Evolutionary conservation across 2,113 vertebrate species (phyloP), one percentile per base, ranked within the genome.

Genomic region (Nymphicus hollandicus): DNA sequence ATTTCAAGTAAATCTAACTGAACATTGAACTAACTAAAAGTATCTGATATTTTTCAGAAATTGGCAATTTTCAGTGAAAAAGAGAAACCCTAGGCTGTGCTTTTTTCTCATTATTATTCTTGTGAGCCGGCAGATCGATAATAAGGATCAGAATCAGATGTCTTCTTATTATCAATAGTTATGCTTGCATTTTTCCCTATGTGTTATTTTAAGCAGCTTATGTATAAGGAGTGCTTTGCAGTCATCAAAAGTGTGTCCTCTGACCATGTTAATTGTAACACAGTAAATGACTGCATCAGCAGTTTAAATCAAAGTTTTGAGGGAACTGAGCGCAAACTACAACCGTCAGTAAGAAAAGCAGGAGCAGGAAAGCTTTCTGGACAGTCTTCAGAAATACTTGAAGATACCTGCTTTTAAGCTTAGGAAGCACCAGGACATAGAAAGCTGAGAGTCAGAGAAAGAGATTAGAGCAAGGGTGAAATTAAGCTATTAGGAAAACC

Each of bases 51-150:
- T 35, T 86, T 72, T 47, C 50, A n/a, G 72, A 83, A 83, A 69
- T 0, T 10, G 3, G 17, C 25, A 13, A 19, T 64, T 80, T 76
- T 33, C 39, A 64, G 28, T 33, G 22, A 63, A 58, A 61, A 94
- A 46, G 2, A 46, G 15, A 88, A 82, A n/a, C 2, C 1, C 1
- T 53, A 28, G 27, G 25, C 1, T 22, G 14, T 58, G 12, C 11
- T 88, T 82, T 53, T 61, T 71, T 47, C 20, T 33, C 33, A 58
- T n/a, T 39, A 24, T 11, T 66, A 53, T 68, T 89, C 35, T 81
- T 50, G 11, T 50, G 10, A 73, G 20, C 27, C 3, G 2, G 19
- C 2, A 44, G 43, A 70, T 79, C 47, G 18, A 9, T 41, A 60
- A 47, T 18, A 69, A 25, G 33, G 44, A 17, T 17, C 6, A 3